These are phyloP conservation scores for Didymodactylos carnosus DNA, from an alignment of 2,888 invertebrate species.

Conservation along the genomic window DNA sequence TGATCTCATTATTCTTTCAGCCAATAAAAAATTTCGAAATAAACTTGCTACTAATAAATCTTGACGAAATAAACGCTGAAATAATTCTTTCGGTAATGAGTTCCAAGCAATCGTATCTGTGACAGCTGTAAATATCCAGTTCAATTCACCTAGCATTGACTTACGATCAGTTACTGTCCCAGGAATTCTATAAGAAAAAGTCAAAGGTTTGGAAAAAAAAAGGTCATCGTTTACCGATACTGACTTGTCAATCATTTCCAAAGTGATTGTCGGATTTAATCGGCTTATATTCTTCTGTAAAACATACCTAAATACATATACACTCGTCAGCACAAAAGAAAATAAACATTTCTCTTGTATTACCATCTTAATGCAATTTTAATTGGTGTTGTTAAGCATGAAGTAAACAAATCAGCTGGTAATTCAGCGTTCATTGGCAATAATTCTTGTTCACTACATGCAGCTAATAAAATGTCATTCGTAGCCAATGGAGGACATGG, in stretches of 20 bases:
- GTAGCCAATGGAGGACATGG: not conserved
- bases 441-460: slow-evolving; percentile 74
- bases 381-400: slow-evolving; percentile 92
- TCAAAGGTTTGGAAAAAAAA: not conserved
- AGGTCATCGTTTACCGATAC: slow-evolving; percentile 26
- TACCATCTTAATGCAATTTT: slow-evolving; percentile 83
- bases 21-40: slow-evolving; percentile 84
- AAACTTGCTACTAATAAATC: slow-evolving; percentile 91
- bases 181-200: slow-evolving; percentile 3
- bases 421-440: slow-evolving; percentile 90
- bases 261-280: slow-evolving; percentile 56
- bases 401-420: slow-evolving; percentile 88
- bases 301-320: slow-evolving; percentile 4
- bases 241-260: slow-evolving; percentile 73
- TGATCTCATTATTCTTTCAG: slow-evolving; percentile 78
- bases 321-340: not conserved
- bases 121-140: slow-evolving; percentile 99
- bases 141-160: slow-evolving; percentile 91
- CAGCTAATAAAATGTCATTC: slow-evolving; percentile 36
- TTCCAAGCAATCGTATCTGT: slow-evolving; percentile 99
- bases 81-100: slow-evolving; percentile 69
- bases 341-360: slow-evolving; percentile 24
- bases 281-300: slow-evolving; percentile 50
- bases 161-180: slow-evolving; percentile 47
- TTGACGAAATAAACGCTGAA: slow-evolving; percentile 86